phyloP scores from a whole-genome alignment of 53 echinoderm and acorn worm genomes.

The Actinopyga echinites region DNA sequence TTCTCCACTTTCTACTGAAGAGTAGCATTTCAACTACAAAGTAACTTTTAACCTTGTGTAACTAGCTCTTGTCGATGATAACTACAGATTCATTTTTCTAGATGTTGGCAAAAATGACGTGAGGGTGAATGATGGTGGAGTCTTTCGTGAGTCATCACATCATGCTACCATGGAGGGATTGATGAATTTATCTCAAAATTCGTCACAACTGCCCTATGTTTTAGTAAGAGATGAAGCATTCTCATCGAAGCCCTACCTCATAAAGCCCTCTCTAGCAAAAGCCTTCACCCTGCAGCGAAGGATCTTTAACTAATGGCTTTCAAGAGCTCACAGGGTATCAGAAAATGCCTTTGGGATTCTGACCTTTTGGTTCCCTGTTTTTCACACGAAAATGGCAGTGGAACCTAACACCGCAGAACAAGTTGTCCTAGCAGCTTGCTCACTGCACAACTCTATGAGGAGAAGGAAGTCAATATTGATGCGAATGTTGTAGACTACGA shows the following conservation, averaged over 20 bases:
- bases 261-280: constrained; percentile 57
- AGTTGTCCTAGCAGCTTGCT: constrained; percentile 58
- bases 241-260: constrained; percentile 52
- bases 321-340: constrained; percentile 47
- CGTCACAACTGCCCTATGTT: background rate
- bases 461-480: background rate
- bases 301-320: constrained; percentile 52
- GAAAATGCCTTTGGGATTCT: constrained; percentile 24
- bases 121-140: background rate
- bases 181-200: background rate
- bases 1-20: background rate
- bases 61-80: background rate
- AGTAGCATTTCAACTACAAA: background rate
- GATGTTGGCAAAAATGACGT: background rate
- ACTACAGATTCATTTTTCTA: background rate
- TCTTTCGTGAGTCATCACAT: background rate
- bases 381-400: constrained; percentile 38
- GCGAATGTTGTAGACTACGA: background rate
- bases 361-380: constrained; percentile 50
- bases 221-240: constrained; percentile 7
- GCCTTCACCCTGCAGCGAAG: background rate
- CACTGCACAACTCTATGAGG: constrained; percentile 44
- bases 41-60: background rate
- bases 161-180: background rate
- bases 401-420: constrained; percentile 13